Evolutionary conservation across 2,888 invertebrate species (phyloP), one percentile per base, ranked within the genome.

Genomic region (Pseudococcus jackbeardsleyi): DNA sequence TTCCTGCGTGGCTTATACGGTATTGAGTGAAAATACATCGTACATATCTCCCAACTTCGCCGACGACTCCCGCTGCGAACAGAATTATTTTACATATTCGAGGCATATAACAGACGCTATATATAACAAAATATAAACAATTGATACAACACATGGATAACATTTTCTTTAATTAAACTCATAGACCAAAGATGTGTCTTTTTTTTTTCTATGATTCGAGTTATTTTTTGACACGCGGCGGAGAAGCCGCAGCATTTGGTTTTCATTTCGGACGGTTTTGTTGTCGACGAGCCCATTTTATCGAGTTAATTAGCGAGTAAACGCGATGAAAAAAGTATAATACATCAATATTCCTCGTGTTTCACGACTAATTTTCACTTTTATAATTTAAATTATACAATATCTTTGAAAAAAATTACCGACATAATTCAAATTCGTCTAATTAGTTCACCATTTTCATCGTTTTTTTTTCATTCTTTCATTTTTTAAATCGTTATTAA

Each of bases 11-110:
- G 77, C 77, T 77, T 77, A 77, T 39, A 77, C 39, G 33, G 72
- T 42, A 72, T 64, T 19, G 85, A 77, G 77, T 77, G 68, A 68
- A 68, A 68, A 77, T 77, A 77, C 77, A 77, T 77, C 77, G 77
- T 33, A 77, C 33, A 42, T 42, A 15, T 33, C 33, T 77, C 77
- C 77, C 26, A 33, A 33, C 26, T 33, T 33, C 26, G 26, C 26
- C 42, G 42, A 42, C 42, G 42, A 42, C 42, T 42, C 42, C 42
- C 77, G 77, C 77, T 77, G 77, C 77, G 77, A 77, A 77, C n/a
- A 42, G 77, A 77, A 77, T 77, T 77, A 77, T 77, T 77, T 77
- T 77, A 77, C 77, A 77, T 77, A 77, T 77, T 77, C 33, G n/a
- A 77, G 42, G 39, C 42, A 77, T 77, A 77, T 77, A 77, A 77